These are phyloP conservation scores for Motacilla tschutschensis DNA, from an alignment of 2,113 vertebrate genomes.

Conservation along the genomic window DNA sequence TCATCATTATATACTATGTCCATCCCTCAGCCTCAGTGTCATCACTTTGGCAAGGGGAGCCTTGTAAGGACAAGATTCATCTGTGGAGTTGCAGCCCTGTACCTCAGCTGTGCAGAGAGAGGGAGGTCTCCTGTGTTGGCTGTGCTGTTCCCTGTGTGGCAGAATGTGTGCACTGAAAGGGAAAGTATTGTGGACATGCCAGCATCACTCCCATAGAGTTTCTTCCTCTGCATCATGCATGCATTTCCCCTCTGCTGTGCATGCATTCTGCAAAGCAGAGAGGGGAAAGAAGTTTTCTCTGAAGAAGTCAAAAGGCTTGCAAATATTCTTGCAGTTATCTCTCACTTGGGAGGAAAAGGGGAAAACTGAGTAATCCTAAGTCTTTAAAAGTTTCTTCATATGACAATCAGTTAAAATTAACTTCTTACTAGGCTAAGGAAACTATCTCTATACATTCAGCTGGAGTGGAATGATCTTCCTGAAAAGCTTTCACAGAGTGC, in stretches of 20 bases:
- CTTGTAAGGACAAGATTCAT: neutral
- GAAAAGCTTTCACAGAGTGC: neutral
- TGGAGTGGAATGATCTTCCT: neutral
- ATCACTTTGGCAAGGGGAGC: neutral
- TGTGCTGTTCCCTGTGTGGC: neutral
- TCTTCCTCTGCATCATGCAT: neutral
- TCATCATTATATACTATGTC: neutral
- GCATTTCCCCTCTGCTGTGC: too few relatives aligned
- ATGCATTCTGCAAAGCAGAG: rapidly evolving
- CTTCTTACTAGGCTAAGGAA: neutral
- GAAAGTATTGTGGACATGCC: neutral
- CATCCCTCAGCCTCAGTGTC: neutral
- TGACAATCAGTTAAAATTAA: neutral
- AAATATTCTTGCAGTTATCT: neutral
- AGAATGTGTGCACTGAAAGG: rapidly evolving
- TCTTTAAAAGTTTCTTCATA: neutral
- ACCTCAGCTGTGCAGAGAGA: neutral
- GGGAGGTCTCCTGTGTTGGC: neutral
- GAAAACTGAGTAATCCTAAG: neutral
- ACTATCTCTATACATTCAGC: neutral
- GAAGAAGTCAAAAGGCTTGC: neutral
- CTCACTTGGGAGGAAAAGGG: neutral
- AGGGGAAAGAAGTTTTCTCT: neutral
- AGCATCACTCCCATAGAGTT: neutral
- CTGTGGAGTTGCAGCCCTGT: neutral